A percentile compares a stretch with the other conserved stretches of the same genome.
phyloP scores from a whole-genome alignment of 2,888 invertebrate species.

The Ophonus ardosiacus region DNA sequence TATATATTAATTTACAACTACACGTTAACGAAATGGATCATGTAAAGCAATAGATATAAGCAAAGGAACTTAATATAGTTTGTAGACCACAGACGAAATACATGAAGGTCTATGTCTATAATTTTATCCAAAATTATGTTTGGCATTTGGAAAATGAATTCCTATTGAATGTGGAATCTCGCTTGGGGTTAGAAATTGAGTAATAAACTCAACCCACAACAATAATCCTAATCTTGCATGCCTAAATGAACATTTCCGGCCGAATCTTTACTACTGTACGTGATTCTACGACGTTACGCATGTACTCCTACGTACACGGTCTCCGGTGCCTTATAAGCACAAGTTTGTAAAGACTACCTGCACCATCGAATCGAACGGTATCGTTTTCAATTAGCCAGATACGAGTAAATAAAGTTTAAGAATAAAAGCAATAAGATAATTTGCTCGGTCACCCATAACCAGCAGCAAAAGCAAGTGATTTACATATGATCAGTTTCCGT shows the following conservation, averaged over 20 bases:
- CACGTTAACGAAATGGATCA: no score
- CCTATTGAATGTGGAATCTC: no score
- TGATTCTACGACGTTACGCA: constrained; percentile 33
- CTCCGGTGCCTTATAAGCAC: background rate
- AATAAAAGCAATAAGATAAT: background rate
- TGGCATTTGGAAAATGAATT: no score
- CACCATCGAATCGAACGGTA: background rate
- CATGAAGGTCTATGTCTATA: no score
- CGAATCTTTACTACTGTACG: constrained; percentile 54
- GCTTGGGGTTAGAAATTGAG: background rate
- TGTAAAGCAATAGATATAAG: no score
- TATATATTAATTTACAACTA: no score
- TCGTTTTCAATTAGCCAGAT: constrained; percentile 27
- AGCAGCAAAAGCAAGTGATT: background rate
- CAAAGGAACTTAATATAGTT: no score
- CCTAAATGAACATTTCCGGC: constrained; percentile 58
- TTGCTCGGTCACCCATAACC: constrained; percentile 46
- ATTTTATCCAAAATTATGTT: no score
- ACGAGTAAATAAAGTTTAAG: background rate
- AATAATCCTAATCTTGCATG: constrained; percentile 55
- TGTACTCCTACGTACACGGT: background rate
- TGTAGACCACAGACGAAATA: no score
- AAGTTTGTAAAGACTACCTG: no score
- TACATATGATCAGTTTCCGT: constrained; percentile 35
- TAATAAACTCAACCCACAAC: constrained; percentile 25